These are phyloP conservation scores for Cataglyphis hispanica DNA, from an alignment of 1,140 invertebrate species.

Conservation along the genomic window DNA sequence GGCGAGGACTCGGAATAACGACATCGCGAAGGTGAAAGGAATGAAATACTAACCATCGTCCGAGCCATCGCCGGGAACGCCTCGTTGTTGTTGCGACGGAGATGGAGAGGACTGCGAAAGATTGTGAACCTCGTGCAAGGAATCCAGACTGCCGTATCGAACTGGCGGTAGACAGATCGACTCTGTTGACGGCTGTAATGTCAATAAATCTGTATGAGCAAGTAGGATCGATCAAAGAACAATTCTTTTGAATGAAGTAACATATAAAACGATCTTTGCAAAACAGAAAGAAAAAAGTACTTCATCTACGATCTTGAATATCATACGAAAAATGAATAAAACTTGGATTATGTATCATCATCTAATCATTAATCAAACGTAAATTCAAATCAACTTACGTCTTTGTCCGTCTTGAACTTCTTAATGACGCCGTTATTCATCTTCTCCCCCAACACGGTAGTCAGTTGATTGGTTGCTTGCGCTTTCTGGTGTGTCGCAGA, in stretches of 20 bases:
- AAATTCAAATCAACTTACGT: constrained; percentile 75
- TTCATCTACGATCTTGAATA: not conserved
- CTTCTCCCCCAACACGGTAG: constrained; percentile 74
- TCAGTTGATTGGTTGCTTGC: constrained; percentile 76
- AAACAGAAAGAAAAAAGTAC: not conserved
- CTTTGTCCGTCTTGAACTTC: constrained; percentile 86
- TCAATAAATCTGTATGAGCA: not conserved
- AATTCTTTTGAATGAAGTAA: not conserved
- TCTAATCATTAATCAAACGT: not conserved
- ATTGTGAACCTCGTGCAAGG: constrained; percentile 87
- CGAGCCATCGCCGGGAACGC: constrained; percentile 83
- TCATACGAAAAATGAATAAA: constrained; percentile 3
- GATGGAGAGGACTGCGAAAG: constrained; percentile 80
- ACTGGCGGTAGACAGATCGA: constrained; percentile 72
- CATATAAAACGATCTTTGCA: not conserved
- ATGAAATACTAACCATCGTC: constrained; percentile 87
- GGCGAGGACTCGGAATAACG: constrained; percentile 3
- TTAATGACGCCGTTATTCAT: constrained; percentile 82
- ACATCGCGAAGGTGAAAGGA: constrained; percentile 4
- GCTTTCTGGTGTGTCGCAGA: constrained; percentile 70
- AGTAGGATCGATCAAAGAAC: not conserved
- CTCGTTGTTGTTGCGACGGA: constrained; percentile 80
- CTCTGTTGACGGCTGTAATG: constrained; percentile 73
- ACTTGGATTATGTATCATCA: not conserved
- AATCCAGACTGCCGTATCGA: constrained; percentile 89